Conservation (phyloP, 2,888 invertebrate genomes). For the Pharmacophagus antenor region DNA sequence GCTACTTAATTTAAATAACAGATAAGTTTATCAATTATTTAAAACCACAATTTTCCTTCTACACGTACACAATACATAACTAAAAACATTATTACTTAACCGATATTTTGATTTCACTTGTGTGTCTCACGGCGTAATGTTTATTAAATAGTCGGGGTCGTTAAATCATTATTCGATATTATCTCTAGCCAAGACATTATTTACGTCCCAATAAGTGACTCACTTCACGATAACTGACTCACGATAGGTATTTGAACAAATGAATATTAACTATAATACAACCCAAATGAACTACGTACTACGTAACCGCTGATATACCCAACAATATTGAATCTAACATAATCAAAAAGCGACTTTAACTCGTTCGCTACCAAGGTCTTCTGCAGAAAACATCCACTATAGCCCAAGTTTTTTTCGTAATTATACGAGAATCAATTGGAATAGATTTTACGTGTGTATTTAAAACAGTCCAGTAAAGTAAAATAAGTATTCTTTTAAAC, state of each 20-base stretch:
- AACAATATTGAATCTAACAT: too few relatives aligned
- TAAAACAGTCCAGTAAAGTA: too few relatives aligned
- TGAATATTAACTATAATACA: neutral
- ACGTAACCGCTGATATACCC: too few relatives aligned
- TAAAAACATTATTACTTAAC: slow-evolving; percentile 15
- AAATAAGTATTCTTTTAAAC: too few relatives aligned
- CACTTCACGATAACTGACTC: slow-evolving; percentile 16
- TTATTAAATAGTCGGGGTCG: slow-evolving; percentile 32
- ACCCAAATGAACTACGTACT: too few relatives aligned
- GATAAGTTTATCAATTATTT: neutral
- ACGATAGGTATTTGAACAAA: slow-evolving; percentile 3
- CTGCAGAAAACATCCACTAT: too few relatives aligned
- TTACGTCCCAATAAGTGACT: slow-evolving; percentile 23
- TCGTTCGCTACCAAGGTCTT: too few relatives aligned
- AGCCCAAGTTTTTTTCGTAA: too few relatives aligned
- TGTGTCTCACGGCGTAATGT: slow-evolving; percentile 33
- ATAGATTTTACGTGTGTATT: too few relatives aligned
- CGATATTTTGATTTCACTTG: slow-evolving; percentile 35
- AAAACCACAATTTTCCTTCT: neutral
- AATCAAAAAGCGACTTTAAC: too few relatives aligned
- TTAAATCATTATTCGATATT: slow-evolving; percentile 29
- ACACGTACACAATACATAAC: neutral
- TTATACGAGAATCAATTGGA: too few relatives aligned
- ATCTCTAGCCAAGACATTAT: slow-evolving; percentile 25
- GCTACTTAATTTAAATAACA: neutral